Evolutionary conservation across 2,113 vertebrate species (phyloP).

Genomic region (Mormoops blainvillei): DNA sequence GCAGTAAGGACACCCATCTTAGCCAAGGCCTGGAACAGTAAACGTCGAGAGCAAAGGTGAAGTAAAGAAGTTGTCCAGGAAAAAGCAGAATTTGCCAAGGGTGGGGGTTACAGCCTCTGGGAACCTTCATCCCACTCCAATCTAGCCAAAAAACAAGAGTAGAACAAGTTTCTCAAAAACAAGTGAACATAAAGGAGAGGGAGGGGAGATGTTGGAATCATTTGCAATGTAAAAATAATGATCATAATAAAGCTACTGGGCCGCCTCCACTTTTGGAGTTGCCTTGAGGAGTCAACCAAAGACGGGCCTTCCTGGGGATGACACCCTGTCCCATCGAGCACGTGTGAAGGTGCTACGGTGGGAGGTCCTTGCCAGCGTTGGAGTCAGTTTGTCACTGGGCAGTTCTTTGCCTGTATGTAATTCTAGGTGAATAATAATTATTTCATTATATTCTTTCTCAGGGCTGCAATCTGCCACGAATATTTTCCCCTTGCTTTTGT

Average conservation of each 20-base stretch:
- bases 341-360: rapidly evolving
- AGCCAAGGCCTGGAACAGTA: neutral
- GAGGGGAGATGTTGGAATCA: neutral
- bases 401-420: neutral
- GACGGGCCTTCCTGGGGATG: neutral
- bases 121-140: neutral
- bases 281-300: neutral
- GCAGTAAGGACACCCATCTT: neutral
- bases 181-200: neutral
- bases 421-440: neutral
- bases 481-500: neutral
- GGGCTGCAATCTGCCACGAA: neutral
- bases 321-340: neutral
- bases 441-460: neutral
- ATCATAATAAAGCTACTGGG: neutral
- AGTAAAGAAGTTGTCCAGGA: neutral
- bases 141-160: neutral
- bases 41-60: neutral
- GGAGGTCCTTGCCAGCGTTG: neutral
- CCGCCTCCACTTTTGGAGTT: neutral
- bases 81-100: neutral
- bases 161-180: neutral
- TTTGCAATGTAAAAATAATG: neutral
- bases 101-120: neutral
- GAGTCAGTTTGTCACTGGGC: neutral